These are phyloP conservation scores for Parasteatoda lunata DNA, from an alignment of 2,888 invertebrate genomes.

Conservation along the genomic window DNA sequence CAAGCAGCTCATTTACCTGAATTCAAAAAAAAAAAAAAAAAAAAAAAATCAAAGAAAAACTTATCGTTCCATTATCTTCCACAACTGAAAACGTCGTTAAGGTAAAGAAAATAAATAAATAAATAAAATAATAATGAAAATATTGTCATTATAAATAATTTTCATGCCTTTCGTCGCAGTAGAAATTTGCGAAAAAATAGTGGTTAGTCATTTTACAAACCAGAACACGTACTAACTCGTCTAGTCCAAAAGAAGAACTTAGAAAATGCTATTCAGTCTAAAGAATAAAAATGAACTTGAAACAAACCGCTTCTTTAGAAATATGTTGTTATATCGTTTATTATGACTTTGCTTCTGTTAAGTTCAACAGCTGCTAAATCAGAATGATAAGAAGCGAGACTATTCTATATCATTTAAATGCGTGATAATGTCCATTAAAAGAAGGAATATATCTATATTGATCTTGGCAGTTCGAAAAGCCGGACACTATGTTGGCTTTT, in stretches of 20 bases:
- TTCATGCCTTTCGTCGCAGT: neutral
- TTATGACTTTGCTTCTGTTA: neutral
- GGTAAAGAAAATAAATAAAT: too few species aligned
- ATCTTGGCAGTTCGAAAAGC: too few species aligned
- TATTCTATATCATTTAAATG: conserved; percentile 9
- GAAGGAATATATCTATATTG: neutral
- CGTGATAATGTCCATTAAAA: conserved; percentile 7
- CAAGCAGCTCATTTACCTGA: too few species aligned
- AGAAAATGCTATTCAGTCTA: neutral
- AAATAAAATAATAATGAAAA: neutral
- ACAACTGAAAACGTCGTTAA: too few species aligned
- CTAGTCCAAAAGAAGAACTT: neutral
- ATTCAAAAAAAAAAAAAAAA: too few species aligned
- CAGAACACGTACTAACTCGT: conserved; percentile 27
- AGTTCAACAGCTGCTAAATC: conserved; percentile 36
- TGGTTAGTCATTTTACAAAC: conserved; percentile 5
- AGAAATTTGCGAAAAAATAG: neutral
- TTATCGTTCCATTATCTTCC: too few species aligned
- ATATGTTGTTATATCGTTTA: neutral
- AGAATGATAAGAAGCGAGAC: conserved; percentile 19
- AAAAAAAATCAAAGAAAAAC: too few species aligned
- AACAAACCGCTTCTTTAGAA: neutral
- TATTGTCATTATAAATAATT: neutral
- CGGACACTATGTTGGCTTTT: too few species aligned
- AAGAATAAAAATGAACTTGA: neutral